Conservation (phyloP, 2,888 invertebrate genomes). For the Apomyelois bistriatella region DNA sequence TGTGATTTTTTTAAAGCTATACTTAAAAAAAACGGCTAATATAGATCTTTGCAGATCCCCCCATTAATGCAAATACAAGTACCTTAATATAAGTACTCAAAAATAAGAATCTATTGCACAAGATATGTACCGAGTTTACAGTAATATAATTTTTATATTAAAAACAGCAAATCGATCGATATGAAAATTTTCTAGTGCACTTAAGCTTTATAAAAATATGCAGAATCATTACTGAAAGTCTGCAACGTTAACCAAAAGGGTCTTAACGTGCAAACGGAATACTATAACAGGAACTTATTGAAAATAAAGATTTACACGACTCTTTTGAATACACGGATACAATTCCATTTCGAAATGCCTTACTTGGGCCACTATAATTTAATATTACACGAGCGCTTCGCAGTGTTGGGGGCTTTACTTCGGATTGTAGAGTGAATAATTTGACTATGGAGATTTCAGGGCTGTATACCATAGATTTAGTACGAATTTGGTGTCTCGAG, state of each 20-base stretch:
- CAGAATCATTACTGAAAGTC: too few species aligned
- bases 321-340: slow-evolving; percentile 41
- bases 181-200: too few species aligned
- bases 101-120: too few species aligned
- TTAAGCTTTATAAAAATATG: too few species aligned
- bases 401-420: slow-evolving; percentile 60
- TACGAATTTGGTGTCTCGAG: slow-evolving; percentile 1
- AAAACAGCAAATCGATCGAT: too few species aligned
- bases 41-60: too few species aligned
- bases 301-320: slow-evolving; percentile 25
- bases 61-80: too few species aligned
- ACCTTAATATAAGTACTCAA: too few species aligned
- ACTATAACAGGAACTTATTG: slow-evolving; percentile 23
- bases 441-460: slow-evolving; percentile 66
- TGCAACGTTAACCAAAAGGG: background rate
- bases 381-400: slow-evolving; percentile 67
- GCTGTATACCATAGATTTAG: slow-evolving; percentile 17
- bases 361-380: slow-evolving; percentile 73
- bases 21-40: too few species aligned
- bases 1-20: too few species aligned
- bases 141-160: too few species aligned
- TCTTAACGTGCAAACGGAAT: slow-evolving; percentile 16
- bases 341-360: slow-evolving; percentile 73
- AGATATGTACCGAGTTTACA: too few species aligned
- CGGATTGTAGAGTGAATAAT: slow-evolving; percentile 76